phyloP scores from a whole-genome alignment of 2,888 invertebrate genomes.

The Tetramorium bicarinatum region DNA sequence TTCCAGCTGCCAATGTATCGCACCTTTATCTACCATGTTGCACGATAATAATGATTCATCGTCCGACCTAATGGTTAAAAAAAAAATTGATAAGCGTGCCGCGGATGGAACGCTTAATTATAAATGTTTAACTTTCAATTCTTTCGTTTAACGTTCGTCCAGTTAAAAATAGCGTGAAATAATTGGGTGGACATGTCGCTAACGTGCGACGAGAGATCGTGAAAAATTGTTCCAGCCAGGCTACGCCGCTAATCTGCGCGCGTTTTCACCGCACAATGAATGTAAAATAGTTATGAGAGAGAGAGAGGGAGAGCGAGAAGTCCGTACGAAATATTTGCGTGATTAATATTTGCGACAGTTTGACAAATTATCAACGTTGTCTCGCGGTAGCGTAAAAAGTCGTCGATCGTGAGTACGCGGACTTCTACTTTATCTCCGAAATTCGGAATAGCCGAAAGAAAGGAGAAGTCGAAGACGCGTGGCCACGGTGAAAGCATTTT shows the following conservation, averaged over 20 bases:
- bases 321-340: slow-evolving; percentile 23
- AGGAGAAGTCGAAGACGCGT: slow-evolving; percentile 68
- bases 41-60: slow-evolving; percentile 42
- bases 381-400: slow-evolving; percentile 22
- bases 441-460: slow-evolving; percentile 67
- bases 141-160: slow-evolving; percentile 40
- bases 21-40: slow-evolving; percentile 5
- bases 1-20: slow-evolving; percentile 9
- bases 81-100: slow-evolving; percentile 25
- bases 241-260: slow-evolving; percentile 30
- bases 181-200: slow-evolving; percentile 28
- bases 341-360: slow-evolving; percentile 35
- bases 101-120: slow-evolving; percentile 39
- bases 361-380: slow-evolving; percentile 35
- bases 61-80: slow-evolving; percentile 1
- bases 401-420: background rate
- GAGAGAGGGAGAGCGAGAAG: no score
- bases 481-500: slow-evolving; percentile 70
- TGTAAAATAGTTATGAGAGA: slow-evolving; percentile 48
- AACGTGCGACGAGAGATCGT: slow-evolving; percentile 39
- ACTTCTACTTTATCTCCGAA: slow-evolving; percentile 60
- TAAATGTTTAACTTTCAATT: slow-evolving; percentile 47
- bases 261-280: slow-evolving; percentile 42
- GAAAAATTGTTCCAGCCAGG: slow-evolving; percentile 37
- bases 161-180: slow-evolving; percentile 35